Evolutionary conservation across 2,888 invertebrate genomes (phyloP), one percentile per base, ranked within the genome.

Genomic region (Drosophila buzzatii): DNA sequence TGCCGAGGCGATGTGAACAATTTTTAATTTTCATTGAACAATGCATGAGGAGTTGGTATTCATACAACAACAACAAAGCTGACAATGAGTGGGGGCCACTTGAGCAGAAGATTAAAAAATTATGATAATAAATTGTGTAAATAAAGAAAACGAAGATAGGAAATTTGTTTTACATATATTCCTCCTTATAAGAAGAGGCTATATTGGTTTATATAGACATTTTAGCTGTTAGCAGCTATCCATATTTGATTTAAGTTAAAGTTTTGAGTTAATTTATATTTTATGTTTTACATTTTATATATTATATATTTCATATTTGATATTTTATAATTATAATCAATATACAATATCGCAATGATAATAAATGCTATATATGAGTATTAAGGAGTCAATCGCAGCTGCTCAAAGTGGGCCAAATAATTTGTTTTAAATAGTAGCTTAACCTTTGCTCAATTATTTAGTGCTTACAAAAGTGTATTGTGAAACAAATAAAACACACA

Each of bases 11-110:
- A 52, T 74, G 70, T 41, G 62, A 37, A 62, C 65, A 70, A 71
- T 76, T 75, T 76, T 71, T 76, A 75, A 76, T 76, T 71, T 56
- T 35, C 39, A 33, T 35, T 31, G 31, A 57, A 76, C 76, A 76
- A 76, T 76, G 65, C n/a, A 44, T 35, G 23, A 10, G 35, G 12
- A 37, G 23, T 27, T 27, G 27, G 27, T 16, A 33, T 59, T 33
- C 47, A 18, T 23, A 9, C 51, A 18, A 23, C 44, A 41, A 31
- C 27, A 55, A 23, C 53, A 23, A 27, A 35, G 2, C 41, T 14
- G 67, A 57, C 76, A 66, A 70, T 63, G 63, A 55, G 62, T 20
- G 31, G 53, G 27, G 49, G 44, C 41, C 31, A 39, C 41, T 65
- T 58, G 58, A 63, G 35, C 45, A 16, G 60, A 58, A 58, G 56